Evolutionary conservation across 2,888 invertebrate species (phyloP).

Genomic region (Lagria hirta): DNA sequence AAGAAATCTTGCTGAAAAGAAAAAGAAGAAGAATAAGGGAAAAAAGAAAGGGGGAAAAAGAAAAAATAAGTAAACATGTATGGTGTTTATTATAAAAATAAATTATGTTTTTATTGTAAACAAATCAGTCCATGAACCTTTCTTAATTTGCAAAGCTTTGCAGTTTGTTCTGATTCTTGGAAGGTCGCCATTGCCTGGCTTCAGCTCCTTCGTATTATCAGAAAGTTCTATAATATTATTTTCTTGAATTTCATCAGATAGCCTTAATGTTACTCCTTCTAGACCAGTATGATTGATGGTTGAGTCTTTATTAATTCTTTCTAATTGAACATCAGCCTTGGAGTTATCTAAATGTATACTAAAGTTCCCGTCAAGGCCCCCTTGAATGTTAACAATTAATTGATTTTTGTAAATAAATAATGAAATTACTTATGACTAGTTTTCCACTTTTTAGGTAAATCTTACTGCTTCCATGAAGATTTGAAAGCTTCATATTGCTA

Average conservation of each 20-base stretch:
- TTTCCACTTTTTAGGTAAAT: constrained; percentile 41
- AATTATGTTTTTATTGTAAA: too few species aligned
- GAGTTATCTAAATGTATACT: constrained; percentile 42
- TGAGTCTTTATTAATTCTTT: constrained; percentile 45
- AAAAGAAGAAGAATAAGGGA: constrained; percentile 59
- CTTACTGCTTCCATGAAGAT: constrained; percentile 44
- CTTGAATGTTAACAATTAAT: constrained; percentile 40
- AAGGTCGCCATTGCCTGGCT: constrained; percentile 31
- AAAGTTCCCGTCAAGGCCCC: constrained; percentile 50
- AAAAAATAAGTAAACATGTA: constrained; percentile 34
- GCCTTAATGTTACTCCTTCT: constrained; percentile 43
- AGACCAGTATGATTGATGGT: constrained; percentile 40
- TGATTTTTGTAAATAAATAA: constrained; percentile 4
- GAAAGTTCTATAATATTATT: constrained; percentile 38
- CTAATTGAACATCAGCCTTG: constrained; percentile 46
- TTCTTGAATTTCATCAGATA: constrained; percentile 43
- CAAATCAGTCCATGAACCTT: constrained; percentile 42
- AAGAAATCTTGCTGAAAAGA: constrained; percentile 65
- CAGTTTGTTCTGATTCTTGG: constrained; percentile 19
- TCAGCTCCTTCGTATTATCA: constrained; percentile 24
- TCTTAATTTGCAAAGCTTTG: constrained; percentile 30
- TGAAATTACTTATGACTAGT: constrained; percentile 40
- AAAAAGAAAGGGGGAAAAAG: constrained; percentile 56
- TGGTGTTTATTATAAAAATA: too few species aligned
- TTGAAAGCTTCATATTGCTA: constrained; percentile 43